Evolutionary conservation across 1,140 invertebrate species (phyloP), one percentile per base, ranked within the genome.

Genomic region (Pentalonia nigronervosa): DNA sequence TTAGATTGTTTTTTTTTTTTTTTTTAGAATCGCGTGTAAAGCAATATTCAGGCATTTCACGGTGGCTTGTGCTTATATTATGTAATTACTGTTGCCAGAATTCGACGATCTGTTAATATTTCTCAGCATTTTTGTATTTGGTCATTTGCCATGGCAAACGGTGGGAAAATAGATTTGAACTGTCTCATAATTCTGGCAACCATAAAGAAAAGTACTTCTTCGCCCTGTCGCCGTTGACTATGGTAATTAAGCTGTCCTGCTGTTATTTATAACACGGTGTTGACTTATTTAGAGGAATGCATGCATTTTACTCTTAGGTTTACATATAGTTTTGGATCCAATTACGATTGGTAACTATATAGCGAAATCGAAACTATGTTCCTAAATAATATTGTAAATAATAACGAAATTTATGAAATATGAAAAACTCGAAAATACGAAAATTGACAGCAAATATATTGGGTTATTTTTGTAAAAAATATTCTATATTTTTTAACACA

Each of bases 141-240:
- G 76, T 93, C 81, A 93, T 84, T 93, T 93, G 91, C 91, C 91
- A 93, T 93, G 81, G 48, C 81, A 86, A 86, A 93, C 91, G 84
- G 91, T 67, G 91, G 91, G 91, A 93, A 93, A 93, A 93, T 93
- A 93, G 91, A 93, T 93, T 86, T 53, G 91, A 93, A 93, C 91
- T 93, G 91, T 93, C 91, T 93, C 91, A 93, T 93, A 93, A 93
- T 93, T 93, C 91, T 93, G 91, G 91, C 91, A 93, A 86, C 91
- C 25, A 67, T 84, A 93, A 56, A 93, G 91, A 93, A 93, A 86
- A 93, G 81, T 56, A 56, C 81, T 93, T 93, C 91, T 81, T 93
- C 91, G n/a, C 91, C 81, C 91, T 56, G 76, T 48, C 81, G 7
- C 48, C 81, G 81, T 84, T 45, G 81, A 93, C 91, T 93, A 93